These are phyloP conservation scores for Ectemnius cavifrons DNA, from an alignment of 2,888 invertebrate genomes.

Conservation along the genomic window DNA sequence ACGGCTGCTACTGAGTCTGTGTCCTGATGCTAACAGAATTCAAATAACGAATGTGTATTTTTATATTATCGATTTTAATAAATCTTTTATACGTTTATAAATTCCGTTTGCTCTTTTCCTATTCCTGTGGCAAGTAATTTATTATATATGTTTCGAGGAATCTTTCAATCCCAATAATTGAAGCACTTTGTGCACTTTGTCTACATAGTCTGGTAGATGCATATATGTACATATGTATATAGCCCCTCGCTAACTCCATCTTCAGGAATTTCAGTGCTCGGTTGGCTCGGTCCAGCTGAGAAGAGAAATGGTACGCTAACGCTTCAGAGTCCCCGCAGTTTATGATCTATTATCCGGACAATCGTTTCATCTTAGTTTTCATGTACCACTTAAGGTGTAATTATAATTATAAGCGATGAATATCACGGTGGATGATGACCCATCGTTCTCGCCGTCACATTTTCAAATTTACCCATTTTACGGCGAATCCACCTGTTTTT, in stretches of 20 bases:
- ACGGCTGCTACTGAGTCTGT: slow-evolving; percentile 32
- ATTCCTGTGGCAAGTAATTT: too few species aligned
- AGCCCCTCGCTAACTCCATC: too few species aligned
- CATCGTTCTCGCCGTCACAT: slow-evolving; percentile 54
- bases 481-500: slow-evolving; percentile 64
- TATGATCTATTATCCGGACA: too few species aligned
- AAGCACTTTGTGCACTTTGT: too few species aligned
- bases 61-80: slow-evolving; percentile 30
- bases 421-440: slow-evolving; percentile 35
- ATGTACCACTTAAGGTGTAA: background rate
- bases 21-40: slow-evolving; percentile 22
- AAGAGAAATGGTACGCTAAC: too few species aligned
- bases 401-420: slow-evolving; percentile 27
- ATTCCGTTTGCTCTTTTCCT: background rate
- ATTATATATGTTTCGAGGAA: too few species aligned
- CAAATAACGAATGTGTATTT: slow-evolving; percentile 26
- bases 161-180: too few species aligned
- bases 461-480: slow-evolving; percentile 68
- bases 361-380: background rate
- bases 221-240: too few species aligned
- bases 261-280: too few species aligned
- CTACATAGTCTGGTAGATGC: too few species aligned
- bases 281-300: too few species aligned
- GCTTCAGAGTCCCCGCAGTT: too few species aligned
- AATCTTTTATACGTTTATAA: slow-evolving; percentile 35